A percentile compares a stretch with the other conserved stretches of the same genome.
phyloP scores from a whole-genome alignment of 1,140 invertebrate species.

The Platorchestia sp. region DNA sequence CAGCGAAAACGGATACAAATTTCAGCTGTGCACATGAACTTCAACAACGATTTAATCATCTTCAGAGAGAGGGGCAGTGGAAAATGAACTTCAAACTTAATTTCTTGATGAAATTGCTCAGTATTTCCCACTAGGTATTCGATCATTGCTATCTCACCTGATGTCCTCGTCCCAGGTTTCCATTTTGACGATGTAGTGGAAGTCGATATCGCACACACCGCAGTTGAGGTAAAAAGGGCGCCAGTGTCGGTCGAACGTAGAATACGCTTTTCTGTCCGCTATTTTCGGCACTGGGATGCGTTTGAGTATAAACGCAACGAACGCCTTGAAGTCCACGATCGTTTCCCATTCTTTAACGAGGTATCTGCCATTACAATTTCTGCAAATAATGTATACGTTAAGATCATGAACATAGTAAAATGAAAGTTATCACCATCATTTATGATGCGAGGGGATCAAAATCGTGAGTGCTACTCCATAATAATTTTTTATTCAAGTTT shows the following conservation, averaged over 20 bases:
- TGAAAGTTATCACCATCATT: too few relatives aligned
- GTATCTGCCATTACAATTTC: neutral
- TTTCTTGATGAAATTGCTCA: too few relatives aligned
- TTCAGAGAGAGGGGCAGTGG: neutral
- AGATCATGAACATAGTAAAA: too few relatives aligned
- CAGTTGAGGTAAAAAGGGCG: neutral
- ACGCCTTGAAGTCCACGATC: neutral
- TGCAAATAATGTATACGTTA: too few relatives aligned
- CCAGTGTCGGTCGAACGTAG: neutral
- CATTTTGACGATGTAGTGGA: constrained; percentile 17
- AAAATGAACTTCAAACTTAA: neutral
- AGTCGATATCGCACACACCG: neutral
- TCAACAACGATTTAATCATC: neutral
- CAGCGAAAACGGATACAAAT: neutral
- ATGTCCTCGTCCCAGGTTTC: neutral
- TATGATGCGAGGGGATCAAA: too few relatives aligned
- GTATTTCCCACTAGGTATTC: neutral
- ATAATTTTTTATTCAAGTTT: too few relatives aligned
- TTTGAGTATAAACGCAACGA: neutral
- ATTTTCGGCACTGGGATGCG: neutral
- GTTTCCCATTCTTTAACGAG: neutral
- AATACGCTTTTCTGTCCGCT: neutral
- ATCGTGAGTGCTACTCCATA: too few relatives aligned
- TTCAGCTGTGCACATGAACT: too few relatives aligned
- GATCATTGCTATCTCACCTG: neutral